A percentile compares a stretch with the other conserved stretches of the same genome.
Evolutionary conservation across 2,888 invertebrate species (phyloP).

Genomic region (Eugnorisma glareosa): DNA sequence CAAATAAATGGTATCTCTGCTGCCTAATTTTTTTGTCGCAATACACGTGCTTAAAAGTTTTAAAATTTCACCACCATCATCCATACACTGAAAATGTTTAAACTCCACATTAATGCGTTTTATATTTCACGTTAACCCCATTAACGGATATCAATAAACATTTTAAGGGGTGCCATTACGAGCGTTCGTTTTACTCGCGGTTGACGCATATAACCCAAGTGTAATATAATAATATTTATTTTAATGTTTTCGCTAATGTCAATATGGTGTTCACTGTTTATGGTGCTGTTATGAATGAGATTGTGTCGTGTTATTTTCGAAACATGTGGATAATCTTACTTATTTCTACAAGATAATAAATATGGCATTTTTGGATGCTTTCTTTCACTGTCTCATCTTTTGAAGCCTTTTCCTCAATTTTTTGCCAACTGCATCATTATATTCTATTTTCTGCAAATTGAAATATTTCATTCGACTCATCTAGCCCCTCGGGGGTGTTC

Average conservation of each 20-base stretch:
- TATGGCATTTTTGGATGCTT: not conserved
- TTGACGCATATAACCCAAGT: constrained; percentile 38
- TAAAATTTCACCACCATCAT: not conserved
- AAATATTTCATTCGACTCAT: no score
- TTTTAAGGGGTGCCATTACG: constrained; percentile 53
- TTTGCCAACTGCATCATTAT: not conserved
- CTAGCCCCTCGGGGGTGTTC: no score
- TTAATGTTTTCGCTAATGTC: constrained; percentile 49
- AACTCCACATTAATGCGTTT: constrained; percentile 44
- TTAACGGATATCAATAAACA: constrained; percentile 65
- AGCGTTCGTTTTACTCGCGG: constrained; percentile 62
- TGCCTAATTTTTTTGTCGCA: not conserved
- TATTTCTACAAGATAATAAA: not conserved
- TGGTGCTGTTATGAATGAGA: not conserved
- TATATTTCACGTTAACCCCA: constrained; percentile 53
- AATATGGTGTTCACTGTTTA: constrained; percentile 31
- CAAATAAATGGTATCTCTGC: not conserved
- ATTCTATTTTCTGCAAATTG: no score
- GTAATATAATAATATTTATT: constrained; percentile 46
- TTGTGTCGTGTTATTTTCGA: not conserved
- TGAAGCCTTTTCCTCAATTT: not conserved
- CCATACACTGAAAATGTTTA: constrained; percentile 25
- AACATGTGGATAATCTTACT: not conserved
- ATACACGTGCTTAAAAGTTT: not conserved
- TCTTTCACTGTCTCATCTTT: not conserved